phyloP scores from a whole-genome alignment of 2,888 invertebrate species.

The Athalia rosae region DNA sequence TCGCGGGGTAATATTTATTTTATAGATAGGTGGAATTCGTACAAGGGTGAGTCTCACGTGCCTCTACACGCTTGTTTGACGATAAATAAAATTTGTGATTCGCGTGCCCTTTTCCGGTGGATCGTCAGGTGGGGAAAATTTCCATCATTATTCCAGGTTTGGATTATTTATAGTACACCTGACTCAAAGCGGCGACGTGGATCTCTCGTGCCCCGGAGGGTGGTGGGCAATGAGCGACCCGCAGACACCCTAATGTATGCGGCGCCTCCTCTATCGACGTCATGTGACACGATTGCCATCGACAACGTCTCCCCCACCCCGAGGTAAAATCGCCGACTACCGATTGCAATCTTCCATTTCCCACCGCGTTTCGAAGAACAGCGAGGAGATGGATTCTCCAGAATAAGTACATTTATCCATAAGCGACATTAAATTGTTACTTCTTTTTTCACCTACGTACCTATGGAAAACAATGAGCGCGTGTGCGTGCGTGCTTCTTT shows the following conservation, averaged over 20 bases:
- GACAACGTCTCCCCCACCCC: not conserved
- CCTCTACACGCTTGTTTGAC: constrained; percentile 1
- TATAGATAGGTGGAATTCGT: not conserved
- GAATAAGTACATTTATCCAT: too few relatives aligned
- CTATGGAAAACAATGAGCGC: not conserved
- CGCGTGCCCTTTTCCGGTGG: constrained; percentile 8
- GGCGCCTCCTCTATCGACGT: constrained; percentile 38
- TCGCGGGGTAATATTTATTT: not conserved
- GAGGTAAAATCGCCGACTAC: not conserved
- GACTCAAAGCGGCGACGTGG: constrained; percentile 23
- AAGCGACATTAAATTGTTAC: not conserved
- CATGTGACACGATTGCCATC: constrained; percentile 21
- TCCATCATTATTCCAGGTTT: constrained; percentile 25
- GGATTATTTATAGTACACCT: constrained; percentile 5
- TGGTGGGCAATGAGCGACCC: constrained; percentile 23
- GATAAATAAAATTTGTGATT: constrained; percentile 7
- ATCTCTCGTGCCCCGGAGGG: constrained; percentile 16
- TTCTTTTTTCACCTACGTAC: not conserved
- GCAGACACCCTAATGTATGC: constrained; percentile 43
- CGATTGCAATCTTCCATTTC: not conserved
- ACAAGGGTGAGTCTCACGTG: not conserved
- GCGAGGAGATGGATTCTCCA: too few relatives aligned
- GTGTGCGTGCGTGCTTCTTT: too few relatives aligned
- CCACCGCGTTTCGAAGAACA: too few relatives aligned
- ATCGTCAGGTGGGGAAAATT: constrained; percentile 5